Conservation (phyloP, 2,888 invertebrate species). For the Alviniconcha strummeri region DNA sequence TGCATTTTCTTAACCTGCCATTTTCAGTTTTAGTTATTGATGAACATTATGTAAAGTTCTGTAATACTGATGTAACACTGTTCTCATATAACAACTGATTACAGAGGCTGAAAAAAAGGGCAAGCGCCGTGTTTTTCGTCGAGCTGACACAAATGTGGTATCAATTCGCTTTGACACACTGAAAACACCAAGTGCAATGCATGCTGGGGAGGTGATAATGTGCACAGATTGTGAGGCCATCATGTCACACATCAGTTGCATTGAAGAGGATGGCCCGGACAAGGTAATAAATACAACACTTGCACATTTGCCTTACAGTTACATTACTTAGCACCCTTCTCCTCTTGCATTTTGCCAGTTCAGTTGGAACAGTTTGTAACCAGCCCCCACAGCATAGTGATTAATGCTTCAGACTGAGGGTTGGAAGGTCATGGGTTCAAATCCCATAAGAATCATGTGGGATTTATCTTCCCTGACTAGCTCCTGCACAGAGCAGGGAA, state of each 20-base stretch:
- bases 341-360: no score
- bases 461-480: no score
- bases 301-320: background rate
- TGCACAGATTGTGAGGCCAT: conserved; percentile 65
- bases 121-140: conserved; percentile 45
- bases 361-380: no score
- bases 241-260: conserved; percentile 64
- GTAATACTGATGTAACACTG: background rate
- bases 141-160: conserved; percentile 70
- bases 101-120: background rate
- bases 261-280: conserved; percentile 46
- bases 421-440: no score
- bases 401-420: no score
- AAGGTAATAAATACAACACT: conserved; percentile 45
- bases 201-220: conserved; percentile 67
- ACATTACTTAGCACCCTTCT: no score
- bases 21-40: background rate
- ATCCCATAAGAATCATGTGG: no score
- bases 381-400: no score
- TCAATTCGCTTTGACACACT: conserved; percentile 63
- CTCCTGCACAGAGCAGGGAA: no score
- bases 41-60: background rate
- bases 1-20: background rate
- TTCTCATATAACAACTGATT: no score
- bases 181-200: conserved; percentile 66